phyloP scores from a whole-genome alignment of 1,140 invertebrate species.

The Helicoverpa armigera region DNA sequence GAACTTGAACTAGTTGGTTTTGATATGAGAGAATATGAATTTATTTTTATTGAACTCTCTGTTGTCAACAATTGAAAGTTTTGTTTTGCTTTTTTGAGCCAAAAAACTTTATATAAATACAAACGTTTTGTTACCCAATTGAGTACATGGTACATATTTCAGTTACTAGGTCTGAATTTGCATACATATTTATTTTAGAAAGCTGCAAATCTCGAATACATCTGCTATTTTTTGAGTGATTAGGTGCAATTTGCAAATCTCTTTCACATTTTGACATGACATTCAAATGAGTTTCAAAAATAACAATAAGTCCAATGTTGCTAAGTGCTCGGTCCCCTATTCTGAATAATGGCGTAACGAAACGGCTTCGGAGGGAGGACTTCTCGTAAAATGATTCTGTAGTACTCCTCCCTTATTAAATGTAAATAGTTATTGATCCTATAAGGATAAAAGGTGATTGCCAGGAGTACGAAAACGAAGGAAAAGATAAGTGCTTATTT shows the following conservation, averaged over 20 bases:
- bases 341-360: conserved; percentile 45
- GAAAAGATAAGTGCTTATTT: conserved; percentile 27
- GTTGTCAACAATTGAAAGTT: background rate
- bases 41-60: background rate
- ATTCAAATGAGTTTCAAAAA: conserved; percentile 47
- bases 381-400: conserved; percentile 63
- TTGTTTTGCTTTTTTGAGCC: too few relatives aligned
- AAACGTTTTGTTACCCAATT: background rate
- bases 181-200: background rate
- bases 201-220: background rate
- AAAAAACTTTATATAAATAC: background rate
- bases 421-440: conserved; percentile 53
- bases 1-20: conserved; percentile 29
- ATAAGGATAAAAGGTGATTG: conserved; percentile 41
- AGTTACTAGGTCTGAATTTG: background rate
- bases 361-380: conserved; percentile 60
- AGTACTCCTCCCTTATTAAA: conserved; percentile 49
- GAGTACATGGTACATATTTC: background rate
- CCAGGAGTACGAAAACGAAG: conserved; percentile 14
- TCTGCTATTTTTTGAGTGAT: background rate
- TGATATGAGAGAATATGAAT: background rate
- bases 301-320: conserved; percentile 48
- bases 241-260: conserved; percentile 18
- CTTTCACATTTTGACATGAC: conserved; percentile 42
- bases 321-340: conserved; percentile 46